Percentiles rank a stretch among this genome's conserved stretches.
phyloP scores from a whole-genome alignment of 2,113 vertebrate species.

The Myxocyprinus asiaticus region DNA sequence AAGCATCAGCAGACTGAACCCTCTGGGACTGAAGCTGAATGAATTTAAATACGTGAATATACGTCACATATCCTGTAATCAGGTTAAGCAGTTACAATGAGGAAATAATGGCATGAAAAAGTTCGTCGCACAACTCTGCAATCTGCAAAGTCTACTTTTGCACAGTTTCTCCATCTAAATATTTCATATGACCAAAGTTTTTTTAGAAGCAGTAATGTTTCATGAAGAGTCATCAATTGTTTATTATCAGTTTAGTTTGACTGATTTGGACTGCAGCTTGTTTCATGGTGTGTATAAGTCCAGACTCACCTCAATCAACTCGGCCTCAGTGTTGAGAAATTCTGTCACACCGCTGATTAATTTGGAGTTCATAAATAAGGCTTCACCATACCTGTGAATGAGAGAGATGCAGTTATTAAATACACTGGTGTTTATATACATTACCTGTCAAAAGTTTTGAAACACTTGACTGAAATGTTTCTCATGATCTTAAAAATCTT shows the following conservation, averaged over 20 bases:
- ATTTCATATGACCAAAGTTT: neutral
- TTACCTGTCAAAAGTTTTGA: too few species aligned
- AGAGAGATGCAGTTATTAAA: slow-evolving; percentile 21
- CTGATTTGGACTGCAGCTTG: neutral
- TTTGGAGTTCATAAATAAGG: slow-evolving; percentile 96
- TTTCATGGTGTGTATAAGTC: neutral
- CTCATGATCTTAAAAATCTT: too few species aligned
- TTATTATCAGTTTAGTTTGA: neutral
- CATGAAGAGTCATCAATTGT: neutral
- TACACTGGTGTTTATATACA: slow-evolving; percentile 6
- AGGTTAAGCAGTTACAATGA: slow-evolving; percentile 31
- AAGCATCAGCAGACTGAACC: slow-evolving; percentile 24
- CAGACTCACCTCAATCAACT: slow-evolving; percentile 88
- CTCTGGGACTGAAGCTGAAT: slow-evolving; percentile 7
- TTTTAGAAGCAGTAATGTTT: neutral
- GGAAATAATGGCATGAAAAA: slow-evolving; percentile 14
- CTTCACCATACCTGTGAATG: slow-evolving; percentile 88
- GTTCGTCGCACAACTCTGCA: neutral
- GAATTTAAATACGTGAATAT: slow-evolving; percentile 41
- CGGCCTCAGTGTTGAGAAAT: slow-evolving; percentile 92
- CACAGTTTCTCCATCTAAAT: too few species aligned
- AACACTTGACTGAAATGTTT: too few species aligned
- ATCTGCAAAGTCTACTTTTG: neutral
- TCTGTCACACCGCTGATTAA: slow-evolving; percentile 96
- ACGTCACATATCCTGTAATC: slow-evolving; percentile 8